phyloP scores from a whole-genome alignment of 2,113 vertebrate genomes.

The Origma solitaria region DNA sequence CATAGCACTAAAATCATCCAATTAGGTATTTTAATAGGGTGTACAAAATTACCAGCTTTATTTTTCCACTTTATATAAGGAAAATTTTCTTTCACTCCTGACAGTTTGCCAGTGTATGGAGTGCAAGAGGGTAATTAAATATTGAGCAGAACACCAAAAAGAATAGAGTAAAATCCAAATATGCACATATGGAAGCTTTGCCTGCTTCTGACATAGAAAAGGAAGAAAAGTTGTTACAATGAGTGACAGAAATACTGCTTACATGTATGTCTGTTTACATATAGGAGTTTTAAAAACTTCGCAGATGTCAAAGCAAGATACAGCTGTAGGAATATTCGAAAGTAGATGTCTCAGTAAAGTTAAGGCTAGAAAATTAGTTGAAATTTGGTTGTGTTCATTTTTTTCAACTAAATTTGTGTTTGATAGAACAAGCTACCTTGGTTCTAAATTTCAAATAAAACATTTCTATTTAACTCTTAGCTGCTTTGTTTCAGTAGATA shows the following conservation, averaged over 20 bases:
- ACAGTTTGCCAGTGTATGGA: not conserved
- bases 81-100: not conserved
- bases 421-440: not conserved
- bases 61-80: not conserved
- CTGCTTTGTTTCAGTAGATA: not conserved
- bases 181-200: not conserved
- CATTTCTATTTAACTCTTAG: not conserved
- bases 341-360: not conserved
- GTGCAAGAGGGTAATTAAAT: not conserved
- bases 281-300: not conserved
- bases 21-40: not conserved
- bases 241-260: not conserved
- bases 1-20: not conserved
- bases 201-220: not conserved
- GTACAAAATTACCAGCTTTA: not conserved
- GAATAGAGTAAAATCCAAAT: not conserved
- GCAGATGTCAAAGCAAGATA: not conserved
- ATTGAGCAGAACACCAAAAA: not conserved
- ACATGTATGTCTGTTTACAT: not conserved
- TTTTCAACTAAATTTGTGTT: not conserved
- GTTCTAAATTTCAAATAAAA: not conserved
- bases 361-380: not conserved
- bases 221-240: not conserved
- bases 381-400: not conserved
- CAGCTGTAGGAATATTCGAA: not conserved